These are phyloP conservation scores for Varanus komodoensis DNA, from an alignment of 2,113 vertebrate species.

Conservation along the genomic window DNA sequence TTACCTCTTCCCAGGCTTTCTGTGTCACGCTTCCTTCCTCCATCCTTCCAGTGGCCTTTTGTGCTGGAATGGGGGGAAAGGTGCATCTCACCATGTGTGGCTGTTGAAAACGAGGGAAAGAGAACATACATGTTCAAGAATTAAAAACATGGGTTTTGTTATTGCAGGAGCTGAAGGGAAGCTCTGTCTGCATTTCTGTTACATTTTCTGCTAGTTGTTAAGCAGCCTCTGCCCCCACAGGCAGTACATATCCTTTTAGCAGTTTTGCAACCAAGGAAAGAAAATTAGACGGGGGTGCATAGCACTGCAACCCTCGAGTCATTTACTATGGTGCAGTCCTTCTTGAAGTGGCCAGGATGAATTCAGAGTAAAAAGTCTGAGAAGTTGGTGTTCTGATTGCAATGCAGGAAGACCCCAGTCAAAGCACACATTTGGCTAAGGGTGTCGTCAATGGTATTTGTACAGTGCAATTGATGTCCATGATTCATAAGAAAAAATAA, in stretches of 20 bases:
- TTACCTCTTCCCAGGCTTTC: neutral
- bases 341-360: neutral
- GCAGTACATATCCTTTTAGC: neutral
- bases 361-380: neutral
- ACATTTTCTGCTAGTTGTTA: slow-evolving; percentile 6
- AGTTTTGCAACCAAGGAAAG: slow-evolving; percentile 7
- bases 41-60: neutral
- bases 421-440: neutral
- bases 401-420: neutral
- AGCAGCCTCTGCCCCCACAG: too few species aligned
- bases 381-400: neutral
- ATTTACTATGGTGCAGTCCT: neutral
- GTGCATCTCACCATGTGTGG: neutral
- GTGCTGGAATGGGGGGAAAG: neutral
- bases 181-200: slow-evolving; percentile 35
- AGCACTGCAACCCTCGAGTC: neutral
- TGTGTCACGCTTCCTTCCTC: too few species aligned
- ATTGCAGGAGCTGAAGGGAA: slow-evolving; percentile 48
- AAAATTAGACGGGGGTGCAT: too few species aligned
- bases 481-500: neutral
- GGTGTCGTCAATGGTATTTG: neutral
- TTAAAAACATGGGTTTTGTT: slow-evolving; percentile 40
- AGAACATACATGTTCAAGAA: slow-evolving; percentile 21
- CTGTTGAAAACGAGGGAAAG: slow-evolving; percentile 39
- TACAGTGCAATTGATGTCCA: neutral